phyloP scores from a whole-genome alignment of 2,797 vertebrate genomes.

The Propithecus perrieri region DNA sequence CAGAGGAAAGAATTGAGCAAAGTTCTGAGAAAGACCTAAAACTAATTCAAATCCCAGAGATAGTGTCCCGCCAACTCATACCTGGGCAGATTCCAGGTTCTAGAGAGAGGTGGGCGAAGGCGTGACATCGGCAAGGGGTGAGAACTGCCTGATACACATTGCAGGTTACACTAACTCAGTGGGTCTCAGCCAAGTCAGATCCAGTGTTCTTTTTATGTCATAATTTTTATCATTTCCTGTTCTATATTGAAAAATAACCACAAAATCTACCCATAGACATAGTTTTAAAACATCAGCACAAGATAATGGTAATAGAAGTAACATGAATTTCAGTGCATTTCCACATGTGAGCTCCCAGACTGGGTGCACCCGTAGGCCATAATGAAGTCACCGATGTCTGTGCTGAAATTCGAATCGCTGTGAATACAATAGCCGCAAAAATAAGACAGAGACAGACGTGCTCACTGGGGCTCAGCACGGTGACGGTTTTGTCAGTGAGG shows the following conservation, averaged over 20 bases:
- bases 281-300: background rate
- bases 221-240: background rate
- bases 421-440: too few relatives aligned
- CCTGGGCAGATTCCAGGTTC: background rate
- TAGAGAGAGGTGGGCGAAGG: background rate
- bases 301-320: background rate
- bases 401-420: fast-evolving
- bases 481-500: background rate
- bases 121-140: fast-evolving
- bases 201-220: background rate
- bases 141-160: fast-evolving
- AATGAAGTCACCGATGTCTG: fast-evolving
- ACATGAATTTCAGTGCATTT: fast-evolving
- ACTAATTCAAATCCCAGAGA: fast-evolving
- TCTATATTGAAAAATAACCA: background rate
- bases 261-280: background rate
- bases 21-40: background rate
- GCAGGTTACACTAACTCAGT: fast-evolving
- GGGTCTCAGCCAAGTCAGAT: background rate
- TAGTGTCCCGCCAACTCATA: fast-evolving
- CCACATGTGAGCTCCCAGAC: background rate
- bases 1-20: background rate
- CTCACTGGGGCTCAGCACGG: background rate
- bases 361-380: background rate
- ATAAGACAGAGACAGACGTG: background rate